Percentiles rank a stretch among this genome's conserved stretches.
These are phyloP conservation scores for Cantharis lateralis DNA, from an alignment of 2,888 invertebrate species.

Conservation along the genomic window DNA sequence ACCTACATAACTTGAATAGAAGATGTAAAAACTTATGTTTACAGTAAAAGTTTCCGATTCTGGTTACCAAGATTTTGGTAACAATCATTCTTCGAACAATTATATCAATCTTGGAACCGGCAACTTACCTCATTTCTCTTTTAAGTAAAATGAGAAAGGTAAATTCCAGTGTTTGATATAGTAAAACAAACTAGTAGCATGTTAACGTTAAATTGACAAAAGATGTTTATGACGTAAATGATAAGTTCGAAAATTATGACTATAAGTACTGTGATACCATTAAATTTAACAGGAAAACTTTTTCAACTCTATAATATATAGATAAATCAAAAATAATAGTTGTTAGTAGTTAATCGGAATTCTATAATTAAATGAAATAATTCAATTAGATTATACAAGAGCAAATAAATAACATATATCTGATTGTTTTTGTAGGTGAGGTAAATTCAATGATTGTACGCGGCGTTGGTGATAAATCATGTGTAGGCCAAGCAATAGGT, in stretches of 20 bases:
- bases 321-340: not conserved
- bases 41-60: not conserved
- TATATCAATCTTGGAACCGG: no score
- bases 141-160: no score
- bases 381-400: constrained; percentile 6
- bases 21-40: not conserved
- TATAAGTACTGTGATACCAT: not conserved
- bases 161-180: no score
- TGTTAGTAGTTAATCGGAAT: not conserved
- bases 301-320: not conserved
- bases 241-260: no score
- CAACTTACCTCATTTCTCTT: no score
- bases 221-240: no score
- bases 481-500: no score
- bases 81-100: no score
- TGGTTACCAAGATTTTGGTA: no score
- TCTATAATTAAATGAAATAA: constrained; percentile 6
- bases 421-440: constrained; percentile 22
- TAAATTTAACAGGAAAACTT: not conserved
- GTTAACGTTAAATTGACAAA: no score
- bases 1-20: not conserved
- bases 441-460: constrained; percentile 37
- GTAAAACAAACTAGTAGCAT: no score
- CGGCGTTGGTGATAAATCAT: constrained; percentile 35
- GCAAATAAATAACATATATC: constrained; percentile 24